Conservation (phyloP, 2,113 vertebrate genomes). For the Muntiacus muntjak region DNA sequence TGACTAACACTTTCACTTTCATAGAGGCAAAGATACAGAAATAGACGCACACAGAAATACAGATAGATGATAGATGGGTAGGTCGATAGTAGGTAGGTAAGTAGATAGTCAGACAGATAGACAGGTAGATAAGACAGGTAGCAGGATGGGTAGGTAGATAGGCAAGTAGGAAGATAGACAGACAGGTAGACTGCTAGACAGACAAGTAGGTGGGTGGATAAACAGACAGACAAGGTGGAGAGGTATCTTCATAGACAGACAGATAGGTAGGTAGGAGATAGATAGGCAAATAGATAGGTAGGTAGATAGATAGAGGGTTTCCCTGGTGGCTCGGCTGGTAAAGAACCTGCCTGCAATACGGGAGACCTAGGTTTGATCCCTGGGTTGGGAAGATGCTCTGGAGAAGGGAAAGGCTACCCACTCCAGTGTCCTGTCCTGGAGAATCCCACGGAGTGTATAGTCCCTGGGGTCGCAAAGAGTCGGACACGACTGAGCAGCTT, state of each 20-base stretch:
- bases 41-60: not conserved
- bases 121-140: not conserved
- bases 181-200: not conserved
- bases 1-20: not conserved
- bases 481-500: fast-evolving
- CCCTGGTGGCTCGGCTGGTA: not conserved
- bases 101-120: not conserved
- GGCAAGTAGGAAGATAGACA: not conserved
- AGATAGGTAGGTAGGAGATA: not conserved
- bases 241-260: not conserved
- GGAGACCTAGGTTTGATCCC: not conserved
- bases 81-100: not conserved
- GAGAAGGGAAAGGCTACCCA: not conserved
- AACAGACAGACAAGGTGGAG: not conserved
- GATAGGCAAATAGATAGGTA: not conserved
- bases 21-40: not conserved
- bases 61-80: not conserved
- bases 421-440: not conserved
- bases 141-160: not conserved
- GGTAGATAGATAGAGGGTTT: not conserved
- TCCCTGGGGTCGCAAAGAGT: fast-evolving
- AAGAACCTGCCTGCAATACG: not conserved
- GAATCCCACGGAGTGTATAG: not conserved
- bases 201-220: not conserved
- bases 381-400: not conserved